Conservation (phyloP, 2,888 invertebrate species). For the Drosophila engyochracea region DNA sequence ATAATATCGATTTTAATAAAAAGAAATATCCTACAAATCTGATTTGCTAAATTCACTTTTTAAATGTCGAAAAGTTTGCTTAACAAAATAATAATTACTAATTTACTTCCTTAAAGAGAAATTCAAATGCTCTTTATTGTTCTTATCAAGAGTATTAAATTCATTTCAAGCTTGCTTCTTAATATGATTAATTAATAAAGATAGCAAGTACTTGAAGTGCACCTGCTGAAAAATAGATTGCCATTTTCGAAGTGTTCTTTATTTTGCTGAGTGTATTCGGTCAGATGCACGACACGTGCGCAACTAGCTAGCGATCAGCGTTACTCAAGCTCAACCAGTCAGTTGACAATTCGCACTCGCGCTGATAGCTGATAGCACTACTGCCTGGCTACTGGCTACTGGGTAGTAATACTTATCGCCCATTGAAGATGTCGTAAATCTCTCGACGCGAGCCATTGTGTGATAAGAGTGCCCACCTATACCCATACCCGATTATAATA, state of each 20-base stretch:
- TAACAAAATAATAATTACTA: background rate
- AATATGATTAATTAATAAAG: background rate
- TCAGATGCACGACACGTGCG: conserved; percentile 52
- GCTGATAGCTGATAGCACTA: conserved; percentile 23
- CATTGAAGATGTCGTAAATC: conserved; percentile 51
- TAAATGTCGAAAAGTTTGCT: background rate
- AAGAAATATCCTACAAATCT: background rate
- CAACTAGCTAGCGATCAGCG: conserved; percentile 19
- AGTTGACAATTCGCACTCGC: conserved; percentile 41
- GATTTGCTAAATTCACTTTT: too few relatives aligned
- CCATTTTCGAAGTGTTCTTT: background rate
- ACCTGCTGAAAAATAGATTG: background rate
- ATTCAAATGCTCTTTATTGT: background rate
- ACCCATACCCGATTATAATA: background rate
- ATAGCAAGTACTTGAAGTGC: background rate
- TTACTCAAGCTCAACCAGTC: conserved; percentile 23
- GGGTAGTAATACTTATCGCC: conserved; percentile 40
- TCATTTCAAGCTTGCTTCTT: too few relatives aligned
- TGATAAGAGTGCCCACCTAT: conserved; percentile 20
- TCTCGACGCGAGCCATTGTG: conserved; percentile 1
- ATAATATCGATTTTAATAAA: background rate
- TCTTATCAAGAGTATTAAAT: background rate
- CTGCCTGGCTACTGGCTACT: conserved; percentile 5
- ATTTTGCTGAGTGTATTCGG: conserved; percentile 10
- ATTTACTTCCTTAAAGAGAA: background rate